Conservation (phyloP, 2,888 invertebrate genomes). For the Abrostola triplasia region DNA sequence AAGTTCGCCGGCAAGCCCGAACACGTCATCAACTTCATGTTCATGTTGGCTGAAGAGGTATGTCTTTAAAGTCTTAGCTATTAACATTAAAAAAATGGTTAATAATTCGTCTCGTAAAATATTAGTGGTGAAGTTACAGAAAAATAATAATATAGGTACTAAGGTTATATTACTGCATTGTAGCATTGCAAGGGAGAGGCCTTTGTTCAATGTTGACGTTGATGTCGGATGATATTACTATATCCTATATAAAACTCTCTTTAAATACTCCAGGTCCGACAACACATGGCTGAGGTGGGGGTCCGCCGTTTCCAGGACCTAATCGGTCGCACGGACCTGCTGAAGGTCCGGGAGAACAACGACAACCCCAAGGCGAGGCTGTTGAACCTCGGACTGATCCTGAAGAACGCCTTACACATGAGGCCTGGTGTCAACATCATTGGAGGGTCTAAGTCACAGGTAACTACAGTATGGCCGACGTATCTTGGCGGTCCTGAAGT, state of each 20-base stretch:
- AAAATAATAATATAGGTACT: too few species aligned
- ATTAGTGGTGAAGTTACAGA: too few species aligned
- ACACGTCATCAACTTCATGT: constrained; percentile 98
- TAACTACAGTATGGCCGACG: too few species aligned
- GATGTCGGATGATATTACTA: too few species aligned
- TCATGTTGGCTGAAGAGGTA: constrained; percentile 99
- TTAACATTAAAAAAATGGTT: too few species aligned
- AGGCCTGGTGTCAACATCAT: constrained; percentile 96
- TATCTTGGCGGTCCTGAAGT: too few species aligned
- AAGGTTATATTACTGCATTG: too few species aligned
- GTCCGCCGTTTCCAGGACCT: constrained; percentile 96
- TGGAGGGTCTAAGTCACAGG: constrained; percentile 95
- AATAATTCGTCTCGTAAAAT: too few species aligned
- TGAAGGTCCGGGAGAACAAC: constrained; percentile 92
- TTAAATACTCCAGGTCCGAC: constrained; percentile 90
- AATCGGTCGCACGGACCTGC: constrained; percentile 96
- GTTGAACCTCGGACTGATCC: constrained; percentile 94
- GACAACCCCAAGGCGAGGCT: constrained; percentile 94
- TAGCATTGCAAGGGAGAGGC: too few species aligned
- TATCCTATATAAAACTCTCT: too few species aligned
- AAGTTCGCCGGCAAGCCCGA: constrained; percentile 99
- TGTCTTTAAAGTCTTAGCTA: neutral
- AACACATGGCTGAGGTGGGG: constrained; percentile 97
- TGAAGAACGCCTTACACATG: constrained; percentile 96
- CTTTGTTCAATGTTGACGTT: too few species aligned